Evolutionary conservation across 2,797 vertebrate genomes (phyloP).

Genomic region (Ctenopoma kingsleyae): DNA sequence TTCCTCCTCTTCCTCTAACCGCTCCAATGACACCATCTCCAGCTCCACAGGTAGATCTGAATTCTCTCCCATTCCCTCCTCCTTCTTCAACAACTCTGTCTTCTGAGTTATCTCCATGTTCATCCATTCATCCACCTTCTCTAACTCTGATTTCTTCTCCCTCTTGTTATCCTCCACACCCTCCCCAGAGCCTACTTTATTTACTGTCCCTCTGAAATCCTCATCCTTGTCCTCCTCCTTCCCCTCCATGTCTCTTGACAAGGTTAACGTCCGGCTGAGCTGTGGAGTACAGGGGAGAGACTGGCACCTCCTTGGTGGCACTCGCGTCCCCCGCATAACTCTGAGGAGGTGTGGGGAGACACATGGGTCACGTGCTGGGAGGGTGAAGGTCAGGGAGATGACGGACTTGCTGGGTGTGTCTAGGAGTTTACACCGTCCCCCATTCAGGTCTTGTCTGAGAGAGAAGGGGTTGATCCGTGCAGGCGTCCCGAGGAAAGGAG

Average conservation of each 20-base stretch:
- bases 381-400: conserved; percentile 89
- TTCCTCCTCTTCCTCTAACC: conserved; percentile 72
- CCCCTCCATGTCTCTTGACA: neutral
- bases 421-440: conserved; percentile 93
- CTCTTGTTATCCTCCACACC: neutral
- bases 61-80: conserved; percentile 34
- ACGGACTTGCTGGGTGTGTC: conserved; percentile 93
- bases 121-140: conserved; percentile 12
- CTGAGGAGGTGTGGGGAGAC: conserved; percentile 71
- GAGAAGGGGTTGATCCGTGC: conserved; percentile 93
- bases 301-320: conserved; percentile 78
- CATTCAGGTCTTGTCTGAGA: conserved; percentile 91
- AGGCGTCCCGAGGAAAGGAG: conserved; percentile 67
- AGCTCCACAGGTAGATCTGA: conserved; percentile 71
- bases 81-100: conserved; percentile 32
- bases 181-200: neutral
- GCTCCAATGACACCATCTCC: conserved; percentile 79
- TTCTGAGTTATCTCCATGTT: conserved; percentile 22
- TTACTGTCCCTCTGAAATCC: fast-evolving
- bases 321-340: conserved; percentile 54
- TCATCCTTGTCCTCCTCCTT: neutral
- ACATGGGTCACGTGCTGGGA: conserved; percentile 81
- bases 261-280: conserved; percentile 59
- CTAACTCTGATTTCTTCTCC: neutral
- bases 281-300: conserved; percentile 90